Percentiles rank a stretch among this genome's conserved stretches.
These are phyloP conservation scores for Lepidochrysops patricia DNA, from an alignment of 2,888 invertebrate genomes.

Conservation along the genomic window DNA sequence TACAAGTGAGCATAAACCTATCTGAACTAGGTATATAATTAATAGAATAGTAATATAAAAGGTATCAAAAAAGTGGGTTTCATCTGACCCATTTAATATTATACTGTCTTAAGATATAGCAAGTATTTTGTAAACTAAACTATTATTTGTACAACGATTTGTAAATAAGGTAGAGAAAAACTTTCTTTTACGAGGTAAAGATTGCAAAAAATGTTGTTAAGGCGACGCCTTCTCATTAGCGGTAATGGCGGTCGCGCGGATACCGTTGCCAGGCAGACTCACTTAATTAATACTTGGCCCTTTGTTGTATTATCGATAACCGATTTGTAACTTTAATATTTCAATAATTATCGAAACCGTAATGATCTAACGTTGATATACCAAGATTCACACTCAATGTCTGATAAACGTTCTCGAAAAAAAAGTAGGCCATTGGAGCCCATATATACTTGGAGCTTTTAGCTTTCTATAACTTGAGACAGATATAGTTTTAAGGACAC, in stretches of 20 bases:
- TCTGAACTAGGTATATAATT: too few species aligned
- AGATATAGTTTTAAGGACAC: too few species aligned
- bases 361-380: neutral
- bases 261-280: conserved; percentile 50
- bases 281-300: conserved; percentile 52
- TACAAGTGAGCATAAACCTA: too few species aligned
- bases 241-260: conserved; percentile 46
- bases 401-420: too few species aligned
- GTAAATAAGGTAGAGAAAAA: neutral
- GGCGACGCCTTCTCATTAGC: conserved; percentile 41
- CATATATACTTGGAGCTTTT: too few species aligned
- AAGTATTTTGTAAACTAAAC: neutral
- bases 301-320: conserved; percentile 45
- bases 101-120: neutral
- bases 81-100: neutral
- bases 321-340: conserved; percentile 22
- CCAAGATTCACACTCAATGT: neutral
- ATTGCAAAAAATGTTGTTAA: conserved; percentile 8
- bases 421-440: too few species aligned
- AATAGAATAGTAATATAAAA: too few species aligned
- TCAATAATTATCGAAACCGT: conserved; percentile 7
- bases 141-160: neutral
- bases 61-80: neutral
- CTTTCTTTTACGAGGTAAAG: neutral
- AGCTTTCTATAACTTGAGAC: too few species aligned